Evolutionary conservation across 2,888 invertebrate genomes (phyloP), one percentile per base, ranked within the genome.

Genomic region (Clunio marinus): DNA sequence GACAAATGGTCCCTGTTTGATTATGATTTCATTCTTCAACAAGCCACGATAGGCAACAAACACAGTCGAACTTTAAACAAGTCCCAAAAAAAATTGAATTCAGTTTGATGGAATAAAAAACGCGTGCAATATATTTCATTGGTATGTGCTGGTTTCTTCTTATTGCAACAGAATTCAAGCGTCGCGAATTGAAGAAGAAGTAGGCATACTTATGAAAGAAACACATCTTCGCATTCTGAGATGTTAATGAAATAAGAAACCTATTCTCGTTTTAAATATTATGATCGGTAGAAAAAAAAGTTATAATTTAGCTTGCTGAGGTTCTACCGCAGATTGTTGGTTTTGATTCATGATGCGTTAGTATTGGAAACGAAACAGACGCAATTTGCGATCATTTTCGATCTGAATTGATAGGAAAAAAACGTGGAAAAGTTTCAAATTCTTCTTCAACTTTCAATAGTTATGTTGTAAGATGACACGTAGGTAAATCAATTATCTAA

Each of bases 121-220:
- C 66, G 66, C 66, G 66, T 66, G 66, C 66, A 66, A 55, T 66
- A 51, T 66, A 45, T 62, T 62, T 65, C 27, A 45, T 66, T 66
- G 66, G 66, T 66, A 66, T 66, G 51, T 28, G 66, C 55, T 15
- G 55, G 4, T n/a, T 58, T 25, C 28, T 66, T 63, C 63, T 63
- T 63, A 45, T 63, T 63, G 20, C 51, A 51, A 5, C 51, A 22
- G 10, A 51, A 17, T 4, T 22, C 17, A 17, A 57, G 46, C 45
- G 45, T 45, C 46, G 20, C 37, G 1, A 27, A 22, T 10, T 20
- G 20, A 63, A 63, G 20, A 7, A 13, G 13, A 25, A 13, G 13
- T 24, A 35, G 20, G 15, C 10, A 25, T 35, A 59, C 28, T 20
- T 32, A 25, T 10, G 13, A 5, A 20, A 32, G n/a, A 63, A 46